Base-by-base conservation (phyloP, 1,140 invertebrate species). In the Drosophila ananassae region DNA sequence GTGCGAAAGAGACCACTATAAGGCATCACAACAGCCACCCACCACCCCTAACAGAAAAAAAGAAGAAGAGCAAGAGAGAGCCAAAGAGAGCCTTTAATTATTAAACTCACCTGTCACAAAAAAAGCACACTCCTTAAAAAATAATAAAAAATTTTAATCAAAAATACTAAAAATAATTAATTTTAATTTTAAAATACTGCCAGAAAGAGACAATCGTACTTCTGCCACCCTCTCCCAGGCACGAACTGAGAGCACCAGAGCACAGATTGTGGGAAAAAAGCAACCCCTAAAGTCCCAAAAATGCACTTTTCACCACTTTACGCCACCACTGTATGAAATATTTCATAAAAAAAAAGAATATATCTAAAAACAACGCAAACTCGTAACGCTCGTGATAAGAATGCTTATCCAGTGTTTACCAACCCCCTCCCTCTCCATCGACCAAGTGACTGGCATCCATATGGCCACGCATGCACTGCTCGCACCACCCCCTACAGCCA, bases 401-500 rank as follows among this genome's bases (percentile, higher is more conserved):
- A 39, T 58, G 13, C 54, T 48, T 61, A 57, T 63, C 37, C 72
- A 12, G 47, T 32, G n/a, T 51, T 61, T 44, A 6, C 56, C 48
- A 32, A 25, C 50, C 50, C n/a, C 25, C 44, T 17, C 54, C 21
- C 54, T n/a, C 13, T 8, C 21, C 10, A 12, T 24, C 32, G 56
- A 37, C 52, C 3, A 9, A 41, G 1, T n/a, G 4, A 3, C 13
- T 41, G 8, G 41, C 6, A 8, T n/a, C 57, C 64, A 76, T 83
- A 79, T 82, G 75, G 75, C 67, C 77, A 85, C 82, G 82, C 82
- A 85, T 85, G 82, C 82, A 85, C 82, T 82, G 69, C 78, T 51
- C 34, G 73, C 64, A 66, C 67, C 50, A 77, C 63, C 56, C 58
- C 69, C 74, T 61, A 78, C 72, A 74, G 22, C 39, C 67, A 54